Evolutionary conservation across 2,888 invertebrate genomes (phyloP).

Genomic region (Thera britannica): DNA sequence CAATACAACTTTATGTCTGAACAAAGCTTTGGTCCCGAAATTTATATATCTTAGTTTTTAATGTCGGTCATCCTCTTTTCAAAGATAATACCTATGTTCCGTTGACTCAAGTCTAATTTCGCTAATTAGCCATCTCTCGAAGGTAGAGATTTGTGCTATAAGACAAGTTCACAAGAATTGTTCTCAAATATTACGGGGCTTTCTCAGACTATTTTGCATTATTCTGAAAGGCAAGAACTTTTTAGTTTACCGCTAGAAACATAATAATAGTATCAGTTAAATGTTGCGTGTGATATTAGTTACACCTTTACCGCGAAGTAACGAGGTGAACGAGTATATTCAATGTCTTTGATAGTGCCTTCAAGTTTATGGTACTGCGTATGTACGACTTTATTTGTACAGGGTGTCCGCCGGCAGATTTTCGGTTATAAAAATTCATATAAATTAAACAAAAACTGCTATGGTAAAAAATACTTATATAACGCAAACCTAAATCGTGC

Average conservation of each 20-base stretch:
- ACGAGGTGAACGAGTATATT: not conserved
- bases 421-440: too few relatives aligned
- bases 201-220: conserved; percentile 20
- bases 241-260: not conserved
- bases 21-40: not conserved
- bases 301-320: not conserved
- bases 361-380: conserved; percentile 12
- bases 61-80: conserved; percentile 1
- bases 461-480: too few relatives aligned
- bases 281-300: not conserved
- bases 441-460: too few relatives aligned
- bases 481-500: too few relatives aligned
- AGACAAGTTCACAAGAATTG: conserved; percentile 21
- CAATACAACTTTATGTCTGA: conserved; percentile 2
- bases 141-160: conserved; percentile 13
- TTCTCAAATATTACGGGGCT: conserved; percentile 19
- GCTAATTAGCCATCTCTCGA: conserved; percentile 21
- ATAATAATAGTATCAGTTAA: not conserved
- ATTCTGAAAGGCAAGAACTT: not conserved
- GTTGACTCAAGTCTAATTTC: conserved; percentile 8
- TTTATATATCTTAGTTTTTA: not conserved
- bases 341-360: conserved; percentile 10
- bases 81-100: conserved; percentile 1
- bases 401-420: too few relatives aligned
- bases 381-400: conserved; percentile 10